A percentile compares a stretch with the other conserved stretches of the same genome.
Evolutionary conservation across 2,797 vertebrate species (phyloP).

Genomic region (Artibeus lituratus): DNA sequence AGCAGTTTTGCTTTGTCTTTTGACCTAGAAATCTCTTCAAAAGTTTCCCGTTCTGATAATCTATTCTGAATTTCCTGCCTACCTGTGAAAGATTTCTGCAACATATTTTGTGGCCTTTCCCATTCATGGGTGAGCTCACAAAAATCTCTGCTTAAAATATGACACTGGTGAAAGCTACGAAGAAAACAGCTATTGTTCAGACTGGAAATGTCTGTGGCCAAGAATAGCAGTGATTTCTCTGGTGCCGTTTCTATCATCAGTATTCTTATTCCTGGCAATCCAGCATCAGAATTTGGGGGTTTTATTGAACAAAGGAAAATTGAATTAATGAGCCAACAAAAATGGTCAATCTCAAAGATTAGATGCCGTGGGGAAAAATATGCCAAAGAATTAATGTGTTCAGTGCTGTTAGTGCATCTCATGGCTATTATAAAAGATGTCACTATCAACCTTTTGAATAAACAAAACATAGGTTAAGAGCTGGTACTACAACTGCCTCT

Average conservation of each 20-base stretch:
- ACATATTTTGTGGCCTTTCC: slow-evolving; percentile 63
- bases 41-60: slow-evolving; percentile 63
- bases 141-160: slow-evolving; percentile 73
- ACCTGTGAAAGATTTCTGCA: slow-evolving; percentile 67
- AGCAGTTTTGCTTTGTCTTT: slow-evolving; percentile 59
- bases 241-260: slow-evolving; percentile 73
- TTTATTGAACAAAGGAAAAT: slow-evolving; percentile 62
- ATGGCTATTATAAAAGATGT: slow-evolving; percentile 59
- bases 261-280: slow-evolving; percentile 59
- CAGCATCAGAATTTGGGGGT: background rate
- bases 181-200: slow-evolving; percentile 79
- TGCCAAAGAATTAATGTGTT: slow-evolving; percentile 40
- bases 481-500: background rate
- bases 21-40: slow-evolving; percentile 50
- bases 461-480: slow-evolving; percentile 36
- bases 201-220: slow-evolving; percentile 76
- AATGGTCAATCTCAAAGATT: slow-evolving; percentile 37
- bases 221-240: slow-evolving; percentile 76
- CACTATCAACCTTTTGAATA: slow-evolving; percentile 56
- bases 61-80: slow-evolving; percentile 69
- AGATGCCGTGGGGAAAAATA: background rate
- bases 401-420: background rate
- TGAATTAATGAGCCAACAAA: slow-evolving; percentile 62
- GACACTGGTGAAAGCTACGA: slow-evolving; percentile 71
- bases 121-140: slow-evolving; percentile 57